Evolutionary conservation across 2,113 vertebrate species (phyloP).

Genomic region (Phyllostomus discolor): DNA sequence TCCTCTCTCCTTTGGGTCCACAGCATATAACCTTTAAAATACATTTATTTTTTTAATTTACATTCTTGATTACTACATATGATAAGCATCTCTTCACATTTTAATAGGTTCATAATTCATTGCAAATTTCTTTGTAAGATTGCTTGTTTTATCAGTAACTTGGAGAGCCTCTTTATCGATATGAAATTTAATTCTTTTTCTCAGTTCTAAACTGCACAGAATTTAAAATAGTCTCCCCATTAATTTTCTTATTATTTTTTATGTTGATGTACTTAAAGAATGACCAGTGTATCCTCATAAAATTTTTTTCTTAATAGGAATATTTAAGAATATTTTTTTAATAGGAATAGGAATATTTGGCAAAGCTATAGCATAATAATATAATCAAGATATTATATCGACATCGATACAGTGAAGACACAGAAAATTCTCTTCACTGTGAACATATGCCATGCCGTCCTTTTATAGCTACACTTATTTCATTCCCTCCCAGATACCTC

Average conservation of each 20-base stretch:
- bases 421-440: neutral
- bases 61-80: slow-evolving; percentile 15
- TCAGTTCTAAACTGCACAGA: neutral
- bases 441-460: neutral
- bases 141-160: neutral
- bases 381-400: neutral
- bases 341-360: neutral
- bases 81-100: neutral
- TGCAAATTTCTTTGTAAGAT: neutral
- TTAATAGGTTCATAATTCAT: slow-evolving; percentile 48
- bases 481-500: neutral
- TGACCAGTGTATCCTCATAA: neutral
- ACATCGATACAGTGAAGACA: neutral
- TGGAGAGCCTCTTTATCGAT: neutral
- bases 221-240: neutral
- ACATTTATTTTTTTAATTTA: neutral
- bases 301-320: neutral
- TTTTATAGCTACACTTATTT: neutral
- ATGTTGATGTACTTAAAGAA: neutral
- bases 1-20: neutral
- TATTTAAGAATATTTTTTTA: neutral
- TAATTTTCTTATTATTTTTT: neutral
- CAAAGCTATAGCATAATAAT: neutral
- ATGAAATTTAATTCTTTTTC: slow-evolving; percentile 24
- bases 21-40: neutral